phyloP scores from a whole-genome alignment of 2,888 invertebrate species.

The Drosophila algonquin region DNA sequence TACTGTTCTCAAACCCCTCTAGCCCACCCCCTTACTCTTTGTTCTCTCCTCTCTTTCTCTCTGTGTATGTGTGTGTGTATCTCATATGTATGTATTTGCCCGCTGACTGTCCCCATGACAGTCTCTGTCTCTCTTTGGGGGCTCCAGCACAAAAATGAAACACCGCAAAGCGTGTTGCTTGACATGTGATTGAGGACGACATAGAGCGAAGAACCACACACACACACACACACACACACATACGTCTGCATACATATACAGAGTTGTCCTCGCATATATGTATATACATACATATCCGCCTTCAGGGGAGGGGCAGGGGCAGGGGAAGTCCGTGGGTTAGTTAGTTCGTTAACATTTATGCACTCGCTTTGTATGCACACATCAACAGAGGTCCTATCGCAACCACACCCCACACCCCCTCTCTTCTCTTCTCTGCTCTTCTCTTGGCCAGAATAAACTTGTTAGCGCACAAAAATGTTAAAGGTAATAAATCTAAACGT shows the following conservation, averaged over 20 bases:
- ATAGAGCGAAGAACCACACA: conserved; percentile 20
- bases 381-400: conserved; percentile 3
- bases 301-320: conserved; percentile 28
- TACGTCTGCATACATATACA: conserved; percentile 20
- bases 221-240: conserved; percentile 28
- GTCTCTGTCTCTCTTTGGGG: conserved; percentile 15
- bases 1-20: conserved; percentile 26
- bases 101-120: conserved; percentile 42
- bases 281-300: conserved; percentile 3
- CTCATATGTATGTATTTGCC: conserved; percentile 43
- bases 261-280: not conserved
- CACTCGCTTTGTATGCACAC: conserved; percentile 68
- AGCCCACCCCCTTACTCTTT: not conserved
- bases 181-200: conserved; percentile 80
- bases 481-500: conserved; percentile 66
- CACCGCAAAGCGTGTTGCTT: conserved; percentile 77
- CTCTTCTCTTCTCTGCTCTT: not conserved
- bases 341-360: conserved; percentile 78
- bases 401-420: not conserved
- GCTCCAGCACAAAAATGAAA: conserved; percentile 64
- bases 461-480: conserved; percentile 57
- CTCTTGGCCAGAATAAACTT: conserved; percentile 31
- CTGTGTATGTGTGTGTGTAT: conserved; percentile 42
- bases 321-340: conserved; percentile 64
- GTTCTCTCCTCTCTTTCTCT: conserved; percentile 18